Percentiles rank a stretch among this genome's conserved stretches.
Conservation (phyloP, 2,113 vertebrate species). For the Philantomba maxwellii region DNA sequence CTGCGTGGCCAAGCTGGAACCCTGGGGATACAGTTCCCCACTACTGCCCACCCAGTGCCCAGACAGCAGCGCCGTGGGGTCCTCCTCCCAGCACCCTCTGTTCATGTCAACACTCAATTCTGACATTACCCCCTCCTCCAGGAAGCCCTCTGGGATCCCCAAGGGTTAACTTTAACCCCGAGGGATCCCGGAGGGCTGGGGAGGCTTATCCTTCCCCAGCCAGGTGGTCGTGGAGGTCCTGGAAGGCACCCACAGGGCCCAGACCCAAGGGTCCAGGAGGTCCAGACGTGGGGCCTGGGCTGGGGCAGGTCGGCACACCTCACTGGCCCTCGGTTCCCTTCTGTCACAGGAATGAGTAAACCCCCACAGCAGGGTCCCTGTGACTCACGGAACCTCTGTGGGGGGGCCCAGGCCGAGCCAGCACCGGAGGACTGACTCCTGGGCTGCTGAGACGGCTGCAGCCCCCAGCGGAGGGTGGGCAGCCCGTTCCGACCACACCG, state of each 20-base stretch:
- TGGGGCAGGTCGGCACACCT: not conserved
- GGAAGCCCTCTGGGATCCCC: not conserved
- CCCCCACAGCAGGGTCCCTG: too few species aligned
- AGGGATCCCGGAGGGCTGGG: too few species aligned
- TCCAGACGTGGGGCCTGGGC: not conserved
- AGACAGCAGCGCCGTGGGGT: not conserved
- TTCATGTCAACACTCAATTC: not conserved
- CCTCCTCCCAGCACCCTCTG: not conserved
- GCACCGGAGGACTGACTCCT: not conserved
- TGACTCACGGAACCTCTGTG: not conserved
- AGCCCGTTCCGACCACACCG: accelerated
- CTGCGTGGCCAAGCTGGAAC: not conserved
- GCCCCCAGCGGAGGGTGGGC: not conserved
- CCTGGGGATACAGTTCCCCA: not conserved
- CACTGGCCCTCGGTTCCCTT: not conserved
- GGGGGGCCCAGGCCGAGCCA: too few species aligned
- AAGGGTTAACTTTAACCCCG: too few species aligned
- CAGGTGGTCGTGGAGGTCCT: not conserved
- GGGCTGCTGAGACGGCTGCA: accelerated
- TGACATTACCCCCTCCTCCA: not conserved
- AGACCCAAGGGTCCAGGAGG: not conserved
- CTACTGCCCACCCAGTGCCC: not conserved
- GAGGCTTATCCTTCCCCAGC: not conserved
- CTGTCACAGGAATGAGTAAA: not conserved
- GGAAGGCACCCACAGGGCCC: not conserved